Percentiles rank a stretch among this genome's conserved stretches.
phyloP scores from a whole-genome alignment of 2,797 vertebrate species.

The Passerculus sandwichensis region DNA sequence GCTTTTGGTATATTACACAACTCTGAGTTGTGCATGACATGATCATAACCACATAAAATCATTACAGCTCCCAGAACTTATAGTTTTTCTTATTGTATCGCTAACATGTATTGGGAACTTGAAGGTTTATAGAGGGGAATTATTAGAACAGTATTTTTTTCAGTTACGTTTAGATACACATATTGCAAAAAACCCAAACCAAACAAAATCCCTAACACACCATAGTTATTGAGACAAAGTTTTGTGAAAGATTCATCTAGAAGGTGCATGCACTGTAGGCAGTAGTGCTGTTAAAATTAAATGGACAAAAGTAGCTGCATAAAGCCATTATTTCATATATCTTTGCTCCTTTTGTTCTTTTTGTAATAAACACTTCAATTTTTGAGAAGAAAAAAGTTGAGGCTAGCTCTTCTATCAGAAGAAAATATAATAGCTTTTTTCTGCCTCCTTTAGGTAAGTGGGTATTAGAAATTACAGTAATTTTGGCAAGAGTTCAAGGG shows the following conservation, averaged over 20 bases:
- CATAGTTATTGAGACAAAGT: background rate
- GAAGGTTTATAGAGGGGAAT: background rate
- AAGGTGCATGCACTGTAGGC: background rate
- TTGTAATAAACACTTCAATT: constrained; percentile 40
- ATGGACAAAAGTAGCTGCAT: constrained; percentile 1
- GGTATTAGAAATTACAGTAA: constrained; percentile 81
- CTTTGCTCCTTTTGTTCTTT: constrained; percentile 36
- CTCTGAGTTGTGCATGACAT: background rate
- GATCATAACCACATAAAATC: background rate
- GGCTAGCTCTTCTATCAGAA: constrained; percentile 51
- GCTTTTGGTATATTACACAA: background rate
- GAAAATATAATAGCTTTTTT: constrained; percentile 64
- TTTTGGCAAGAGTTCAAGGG: constrained; percentile 84
- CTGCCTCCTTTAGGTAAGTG: constrained; percentile 76
- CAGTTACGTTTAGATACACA: background rate
- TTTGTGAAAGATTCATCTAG: background rate
- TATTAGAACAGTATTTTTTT: background rate
- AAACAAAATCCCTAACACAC: background rate
- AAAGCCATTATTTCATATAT: constrained; percentile 6
- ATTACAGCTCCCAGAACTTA: background rate
- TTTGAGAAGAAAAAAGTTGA: constrained; percentile 41
- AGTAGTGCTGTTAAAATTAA: background rate
- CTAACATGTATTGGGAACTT: background rate
- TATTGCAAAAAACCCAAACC: background rate
- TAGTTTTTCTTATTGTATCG: background rate